Evolutionary conservation across 1,140 invertebrate species (phyloP).

Genomic region (Meloidogyne hapla): DNA sequence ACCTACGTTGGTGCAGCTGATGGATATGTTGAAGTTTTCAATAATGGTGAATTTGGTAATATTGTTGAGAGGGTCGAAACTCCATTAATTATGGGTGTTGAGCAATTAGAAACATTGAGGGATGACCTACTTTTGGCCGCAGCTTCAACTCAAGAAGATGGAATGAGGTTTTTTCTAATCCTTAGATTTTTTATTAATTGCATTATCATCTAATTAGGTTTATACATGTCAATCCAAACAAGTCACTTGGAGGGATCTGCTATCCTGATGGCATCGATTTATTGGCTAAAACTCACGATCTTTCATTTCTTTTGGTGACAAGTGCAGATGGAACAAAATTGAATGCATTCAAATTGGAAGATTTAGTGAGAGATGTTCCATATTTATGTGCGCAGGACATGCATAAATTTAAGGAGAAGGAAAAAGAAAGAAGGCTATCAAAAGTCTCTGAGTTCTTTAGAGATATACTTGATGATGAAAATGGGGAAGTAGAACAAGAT

Average conservation of each 20-base stretch:
- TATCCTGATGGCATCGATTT: conserved; percentile 34
- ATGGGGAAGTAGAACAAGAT: conserved; percentile 9
- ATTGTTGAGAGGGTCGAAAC: conserved; percentile 40
- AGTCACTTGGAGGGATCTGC: conserved; percentile 12
- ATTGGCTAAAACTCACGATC: conserved; percentile 30
- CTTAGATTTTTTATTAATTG: not conserved
- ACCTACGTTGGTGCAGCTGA: conserved; percentile 37
- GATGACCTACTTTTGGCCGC: conserved; percentile 31
- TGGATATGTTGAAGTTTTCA: conserved; percentile 38
- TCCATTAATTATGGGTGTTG: conserved; percentile 37
- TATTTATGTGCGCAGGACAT: conserved; percentile 24
- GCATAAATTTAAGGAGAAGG: conserved; percentile 6
- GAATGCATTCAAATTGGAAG: conserved; percentile 8
- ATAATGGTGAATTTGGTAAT: conserved; percentile 41
- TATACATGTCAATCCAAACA: conserved; percentile 39
- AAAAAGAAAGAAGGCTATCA: conserved; percentile 22
- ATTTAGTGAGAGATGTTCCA: conserved; percentile 28
- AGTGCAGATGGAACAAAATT: conserved; percentile 28
- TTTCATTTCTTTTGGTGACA: conserved; percentile 3
- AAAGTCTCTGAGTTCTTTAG: conserved; percentile 20
- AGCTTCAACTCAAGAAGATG: conserved; percentile 29
- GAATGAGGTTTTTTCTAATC: conserved; percentile 33
- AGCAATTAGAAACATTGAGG: conserved; percentile 25
- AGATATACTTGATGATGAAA: conserved; percentile 27
- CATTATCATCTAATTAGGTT: conserved; percentile 26